These are phyloP conservation scores for Chaenodraco wilsoni DNA, from an alignment of 2,797 vertebrate genomes.

Conservation along the genomic window DNA sequence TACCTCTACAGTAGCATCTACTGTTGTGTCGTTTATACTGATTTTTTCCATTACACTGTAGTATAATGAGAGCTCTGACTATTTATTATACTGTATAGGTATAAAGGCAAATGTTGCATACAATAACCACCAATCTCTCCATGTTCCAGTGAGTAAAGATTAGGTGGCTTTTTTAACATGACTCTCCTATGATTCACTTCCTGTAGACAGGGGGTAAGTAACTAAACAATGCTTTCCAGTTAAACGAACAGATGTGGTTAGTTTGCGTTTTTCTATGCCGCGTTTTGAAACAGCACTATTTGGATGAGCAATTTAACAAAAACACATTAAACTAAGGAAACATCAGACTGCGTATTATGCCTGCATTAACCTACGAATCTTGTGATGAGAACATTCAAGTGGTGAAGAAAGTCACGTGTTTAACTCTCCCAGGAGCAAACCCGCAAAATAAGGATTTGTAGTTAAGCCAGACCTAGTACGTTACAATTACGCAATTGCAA, in stretches of 20 bases:
- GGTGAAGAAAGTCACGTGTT: neutral
- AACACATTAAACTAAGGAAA: neutral
- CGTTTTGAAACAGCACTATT: neutral
- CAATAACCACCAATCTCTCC: neutral
- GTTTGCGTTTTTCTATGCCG: neutral
- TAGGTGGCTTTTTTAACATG: neutral
- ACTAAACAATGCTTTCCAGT: neutral
- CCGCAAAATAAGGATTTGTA: slow-evolving; percentile 15
- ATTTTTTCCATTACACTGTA: neutral
- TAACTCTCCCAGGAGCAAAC: neutral
- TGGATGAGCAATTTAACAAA: neutral
- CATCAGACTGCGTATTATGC: neutral
- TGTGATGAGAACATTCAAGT: neutral
- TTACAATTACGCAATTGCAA: slow-evolving; percentile 42
- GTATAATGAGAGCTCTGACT: no score
- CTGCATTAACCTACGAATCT: neutral
- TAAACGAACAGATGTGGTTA: neutral
- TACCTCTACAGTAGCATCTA: neutral
- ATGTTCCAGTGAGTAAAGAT: neutral
- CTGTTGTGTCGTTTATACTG: no score
- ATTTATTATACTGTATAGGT: neutral
- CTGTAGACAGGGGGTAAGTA: neutral
- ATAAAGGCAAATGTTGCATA: neutral
- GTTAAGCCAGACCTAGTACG: slow-evolving; percentile 3
- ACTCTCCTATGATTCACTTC: slow-evolving; percentile 9